These are phyloP conservation scores for Drosophila anomalata DNA, from an alignment of 2,888 invertebrate species.

Conservation along the genomic window DNA sequence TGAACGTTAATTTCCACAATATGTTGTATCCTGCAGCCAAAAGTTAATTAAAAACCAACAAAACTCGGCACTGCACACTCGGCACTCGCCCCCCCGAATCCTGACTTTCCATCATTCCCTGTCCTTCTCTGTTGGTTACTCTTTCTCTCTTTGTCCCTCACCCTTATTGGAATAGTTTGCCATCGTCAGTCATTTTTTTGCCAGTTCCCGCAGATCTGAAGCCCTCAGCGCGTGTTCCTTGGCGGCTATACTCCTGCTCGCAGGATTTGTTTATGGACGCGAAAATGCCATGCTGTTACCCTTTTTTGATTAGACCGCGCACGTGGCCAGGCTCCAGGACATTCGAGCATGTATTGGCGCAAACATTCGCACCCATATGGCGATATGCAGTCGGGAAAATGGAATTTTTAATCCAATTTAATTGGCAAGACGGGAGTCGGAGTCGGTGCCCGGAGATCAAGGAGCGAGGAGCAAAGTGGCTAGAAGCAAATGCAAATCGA, in stretches of 20 bases:
- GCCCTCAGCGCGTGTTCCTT: conserved; percentile 28
- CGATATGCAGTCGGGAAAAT: conserved; percentile 61
- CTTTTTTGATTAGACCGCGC: conserved; percentile 48
- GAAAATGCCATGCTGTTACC: conserved; percentile 38
- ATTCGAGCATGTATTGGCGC: conserved; percentile 59
- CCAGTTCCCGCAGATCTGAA: conserved; percentile 6
- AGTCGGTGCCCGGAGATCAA: conserved; percentile 4
- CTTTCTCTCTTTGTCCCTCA: neutral
- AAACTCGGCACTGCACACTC: conserved; percentile 74
- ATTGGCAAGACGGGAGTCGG: conserved; percentile 54
- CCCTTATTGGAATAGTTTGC: conserved; percentile 45
- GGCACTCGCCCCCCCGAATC: conserved; percentile 11
- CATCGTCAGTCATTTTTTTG: conserved; percentile 55
- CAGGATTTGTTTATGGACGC: conserved; percentile 47
- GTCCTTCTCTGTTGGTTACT: conserved; percentile 35
- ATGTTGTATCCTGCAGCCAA: conserved; percentile 83
- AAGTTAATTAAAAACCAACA: conserved; percentile 85
- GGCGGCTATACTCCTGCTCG: conserved; percentile 20
- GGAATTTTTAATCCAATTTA: conserved; percentile 79
- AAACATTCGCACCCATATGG: conserved; percentile 49
- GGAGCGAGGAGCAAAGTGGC: conserved; percentile 1
- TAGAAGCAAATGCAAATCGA: conserved; percentile 33
- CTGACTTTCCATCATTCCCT: conserved; percentile 2
- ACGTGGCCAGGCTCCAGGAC: conserved; percentile 43
- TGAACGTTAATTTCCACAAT: conserved; percentile 82